Percentiles rank a stretch among this genome's conserved stretches.
phyloP scores from a whole-genome alignment of 2,888 invertebrate genomes.

The Pasiphila rectangulata region DNA sequence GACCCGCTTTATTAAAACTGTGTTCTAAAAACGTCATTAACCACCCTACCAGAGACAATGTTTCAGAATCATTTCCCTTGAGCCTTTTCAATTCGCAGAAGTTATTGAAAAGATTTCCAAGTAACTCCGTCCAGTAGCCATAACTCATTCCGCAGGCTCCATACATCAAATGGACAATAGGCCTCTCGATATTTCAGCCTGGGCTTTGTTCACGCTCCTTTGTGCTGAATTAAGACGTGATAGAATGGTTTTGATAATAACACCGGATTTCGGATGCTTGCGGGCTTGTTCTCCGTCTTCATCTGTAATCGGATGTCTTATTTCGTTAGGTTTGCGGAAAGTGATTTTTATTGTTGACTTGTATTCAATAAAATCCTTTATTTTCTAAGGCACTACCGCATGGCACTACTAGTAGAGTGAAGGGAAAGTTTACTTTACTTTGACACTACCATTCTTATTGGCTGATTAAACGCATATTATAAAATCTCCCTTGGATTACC shows the following conservation, averaged over 20 bases:
- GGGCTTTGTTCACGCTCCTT: conserved; percentile 46
- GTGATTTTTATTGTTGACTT: too few species aligned
- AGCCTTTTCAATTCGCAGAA: conserved; percentile 16
- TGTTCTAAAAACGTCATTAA: not conserved
- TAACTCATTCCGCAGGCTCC: conserved; percentile 34
- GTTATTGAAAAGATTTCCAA: conserved; percentile 30
- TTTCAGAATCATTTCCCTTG: conserved; percentile 14
- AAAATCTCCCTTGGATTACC: too few species aligned
- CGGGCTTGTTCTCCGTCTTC: not conserved
- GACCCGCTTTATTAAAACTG: too few species aligned
- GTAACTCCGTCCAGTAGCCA: conserved; percentile 20
- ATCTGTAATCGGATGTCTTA: too few species aligned
- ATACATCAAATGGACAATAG: conserved; percentile 56
- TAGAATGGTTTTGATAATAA: conserved; percentile 2
- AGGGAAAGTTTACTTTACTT: too few species aligned
- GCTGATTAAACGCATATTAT: too few species aligned
- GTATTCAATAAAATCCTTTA: too few species aligned
- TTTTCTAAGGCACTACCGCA: too few species aligned
- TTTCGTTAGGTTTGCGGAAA: too few species aligned
- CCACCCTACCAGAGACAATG: conserved; percentile 1
- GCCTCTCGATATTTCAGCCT: conserved; percentile 47
- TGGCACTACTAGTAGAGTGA: too few species aligned
- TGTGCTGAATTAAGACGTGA: conserved; percentile 44
- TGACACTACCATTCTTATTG: too few species aligned
- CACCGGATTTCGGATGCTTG: not conserved